phyloP scores from a whole-genome alignment of 1,140 invertebrate genomes.

The Penaeus japonicus region DNA sequence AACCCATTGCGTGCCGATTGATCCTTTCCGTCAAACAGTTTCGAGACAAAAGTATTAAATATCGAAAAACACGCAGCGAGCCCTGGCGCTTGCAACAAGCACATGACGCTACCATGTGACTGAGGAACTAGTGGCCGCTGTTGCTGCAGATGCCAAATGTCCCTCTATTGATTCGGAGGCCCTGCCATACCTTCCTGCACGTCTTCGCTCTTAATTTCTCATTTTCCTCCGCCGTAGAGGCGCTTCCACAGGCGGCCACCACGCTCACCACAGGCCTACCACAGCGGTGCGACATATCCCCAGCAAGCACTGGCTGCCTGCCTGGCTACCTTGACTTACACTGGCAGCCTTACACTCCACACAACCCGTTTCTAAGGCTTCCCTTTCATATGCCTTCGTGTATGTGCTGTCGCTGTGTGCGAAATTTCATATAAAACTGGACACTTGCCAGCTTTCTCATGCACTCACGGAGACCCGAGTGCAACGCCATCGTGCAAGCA shows the following conservation, averaged over 20 bases:
- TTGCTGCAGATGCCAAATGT: conserved; percentile 47
- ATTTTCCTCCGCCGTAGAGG: conserved; percentile 2
- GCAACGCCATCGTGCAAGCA: too few species aligned
- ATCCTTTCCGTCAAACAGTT: too few species aligned
- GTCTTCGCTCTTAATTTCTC: conserved; percentile 40
- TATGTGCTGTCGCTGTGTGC: too few species aligned
- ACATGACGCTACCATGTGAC: conserved; percentile 36
- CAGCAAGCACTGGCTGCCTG: conserved; percentile 11
- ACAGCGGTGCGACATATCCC: neutral
- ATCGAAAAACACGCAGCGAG: too few species aligned
- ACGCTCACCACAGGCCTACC: neutral
- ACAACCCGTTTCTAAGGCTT: conserved; percentile 18
- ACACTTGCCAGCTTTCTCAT: too few species aligned
- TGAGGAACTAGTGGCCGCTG: neutral
- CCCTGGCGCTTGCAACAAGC: conserved; percentile 32
- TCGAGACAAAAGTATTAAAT: too few species aligned
- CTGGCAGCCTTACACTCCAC: neutral
- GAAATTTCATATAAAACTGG: too few species aligned
- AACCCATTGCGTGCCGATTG: too few species aligned
- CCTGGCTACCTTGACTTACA: conserved; percentile 2
- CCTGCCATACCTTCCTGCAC: conserved; percentile 50
- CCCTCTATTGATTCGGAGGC: conserved; percentile 49
- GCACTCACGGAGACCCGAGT: too few species aligned
- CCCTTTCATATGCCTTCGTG: conserved; percentile 18
- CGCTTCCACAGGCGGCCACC: neutral